Conservation (phyloP, 2,113 vertebrate species). For the Petroica traversi region DNA sequence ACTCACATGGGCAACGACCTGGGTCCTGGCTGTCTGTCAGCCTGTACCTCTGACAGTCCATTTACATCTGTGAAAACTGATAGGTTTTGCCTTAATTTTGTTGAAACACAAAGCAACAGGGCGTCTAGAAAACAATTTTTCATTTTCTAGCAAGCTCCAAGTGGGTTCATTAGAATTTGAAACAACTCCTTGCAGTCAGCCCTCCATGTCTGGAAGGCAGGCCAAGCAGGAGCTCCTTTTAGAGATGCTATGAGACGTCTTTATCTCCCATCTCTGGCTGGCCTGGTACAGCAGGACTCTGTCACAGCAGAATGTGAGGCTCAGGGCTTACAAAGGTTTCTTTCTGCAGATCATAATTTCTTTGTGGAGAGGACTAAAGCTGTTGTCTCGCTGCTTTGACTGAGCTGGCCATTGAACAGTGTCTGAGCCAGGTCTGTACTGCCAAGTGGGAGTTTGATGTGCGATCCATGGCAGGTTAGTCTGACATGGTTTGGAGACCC, state of each 20-base stretch:
- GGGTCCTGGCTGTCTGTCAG: not conserved
- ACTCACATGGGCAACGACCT: rapidly evolving
- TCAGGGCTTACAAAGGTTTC: not conserved
- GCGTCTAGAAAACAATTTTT: not conserved
- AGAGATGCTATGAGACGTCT: not conserved
- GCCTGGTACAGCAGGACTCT: not conserved
- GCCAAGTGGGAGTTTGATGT: not conserved
- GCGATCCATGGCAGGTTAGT: not conserved
- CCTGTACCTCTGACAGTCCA: not conserved
- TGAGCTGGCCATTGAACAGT: not conserved
- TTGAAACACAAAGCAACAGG: not conserved
- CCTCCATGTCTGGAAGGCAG: not conserved
- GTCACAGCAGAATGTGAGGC: not conserved
- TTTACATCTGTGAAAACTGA: not conserved
- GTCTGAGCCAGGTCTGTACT: not conserved
- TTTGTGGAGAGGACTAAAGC: not conserved
- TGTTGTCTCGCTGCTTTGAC: not conserved
- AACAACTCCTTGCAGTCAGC: not conserved
- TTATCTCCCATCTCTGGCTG: not conserved
- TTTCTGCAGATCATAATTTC: not conserved
- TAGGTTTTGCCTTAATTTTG: not conserved
- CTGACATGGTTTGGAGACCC: not conserved
- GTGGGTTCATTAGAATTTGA: not conserved
- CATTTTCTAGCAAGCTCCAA: not conserved
- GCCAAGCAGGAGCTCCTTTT: not conserved